A percentile compares a stretch with the other conserved stretches of the same genome.
Conservation (phyloP, 2,797 vertebrate species). For the Arnoldichthys spilopterus region DNA sequence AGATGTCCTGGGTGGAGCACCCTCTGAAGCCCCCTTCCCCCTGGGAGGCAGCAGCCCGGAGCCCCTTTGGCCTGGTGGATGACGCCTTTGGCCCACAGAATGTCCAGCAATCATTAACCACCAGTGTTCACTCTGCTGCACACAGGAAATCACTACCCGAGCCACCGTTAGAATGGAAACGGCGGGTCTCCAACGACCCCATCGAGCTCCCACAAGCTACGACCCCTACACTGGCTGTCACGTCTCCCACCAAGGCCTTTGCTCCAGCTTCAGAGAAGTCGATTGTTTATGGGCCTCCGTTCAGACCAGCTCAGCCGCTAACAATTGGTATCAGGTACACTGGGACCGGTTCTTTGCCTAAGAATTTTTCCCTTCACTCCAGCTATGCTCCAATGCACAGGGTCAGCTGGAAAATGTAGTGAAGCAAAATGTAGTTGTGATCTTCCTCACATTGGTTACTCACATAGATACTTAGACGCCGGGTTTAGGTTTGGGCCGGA, state of each 20-base stretch:
- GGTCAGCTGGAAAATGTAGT: slow-evolving; percentile 53
- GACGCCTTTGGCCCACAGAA: slow-evolving; percentile 82
- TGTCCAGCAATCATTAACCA: slow-evolving; percentile 79
- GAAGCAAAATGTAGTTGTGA: neutral
- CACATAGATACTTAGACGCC: neutral
- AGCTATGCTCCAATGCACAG: slow-evolving; percentile 29
- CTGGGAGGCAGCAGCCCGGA: slow-evolving; percentile 87
- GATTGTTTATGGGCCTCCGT: slow-evolving; percentile 74
- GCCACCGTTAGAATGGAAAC: slow-evolving; percentile 84
- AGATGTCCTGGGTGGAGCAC: slow-evolving; percentile 71
- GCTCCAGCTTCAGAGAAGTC: slow-evolving; percentile 68
- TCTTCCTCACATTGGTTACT: neutral
- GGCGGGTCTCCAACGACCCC: slow-evolving; percentile 70
- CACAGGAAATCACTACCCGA: slow-evolving; percentile 83
- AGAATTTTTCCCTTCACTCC: slow-evolving; percentile 43
- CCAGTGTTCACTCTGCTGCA: slow-evolving; percentile 78
- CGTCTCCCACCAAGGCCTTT: slow-evolving; percentile 61
- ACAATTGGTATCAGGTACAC: slow-evolving; percentile 72
- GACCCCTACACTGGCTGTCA: slow-evolving; percentile 50
- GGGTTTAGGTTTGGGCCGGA: neutral
- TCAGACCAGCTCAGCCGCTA: slow-evolving; percentile 78
- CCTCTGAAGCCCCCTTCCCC: slow-evolving; percentile 79
- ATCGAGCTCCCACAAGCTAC: slow-evolving; percentile 53
- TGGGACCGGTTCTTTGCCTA: slow-evolving; percentile 74
- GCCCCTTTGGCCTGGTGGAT: slow-evolving; percentile 83